phyloP scores from a whole-genome alignment of 53 echinoderm and acorn worm genomes.

The Mesocentrotus franciscanus region DNA sequence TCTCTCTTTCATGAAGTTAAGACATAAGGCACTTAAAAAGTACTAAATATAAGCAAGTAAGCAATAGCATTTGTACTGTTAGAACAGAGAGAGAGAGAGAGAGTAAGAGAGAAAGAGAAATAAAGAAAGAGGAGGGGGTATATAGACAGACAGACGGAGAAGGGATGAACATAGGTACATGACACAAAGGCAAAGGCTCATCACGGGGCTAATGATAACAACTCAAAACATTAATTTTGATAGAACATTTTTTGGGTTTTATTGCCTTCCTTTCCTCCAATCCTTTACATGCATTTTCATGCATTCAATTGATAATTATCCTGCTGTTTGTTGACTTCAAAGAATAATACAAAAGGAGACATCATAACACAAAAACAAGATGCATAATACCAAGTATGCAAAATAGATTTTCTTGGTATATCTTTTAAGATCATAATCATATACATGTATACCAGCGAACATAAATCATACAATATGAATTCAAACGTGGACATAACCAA shows the following conservation, averaged over 20 bases:
- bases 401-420: neutral
- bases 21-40: too few relatives aligned
- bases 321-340: neutral
- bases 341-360: conserved; percentile 37
- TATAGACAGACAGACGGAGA: neutral
- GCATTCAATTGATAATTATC: conserved; percentile 28
- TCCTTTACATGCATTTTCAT: conserved; percentile 8
- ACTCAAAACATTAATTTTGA: neutral
- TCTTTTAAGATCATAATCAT: neutral
- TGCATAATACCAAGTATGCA: conserved; percentile 16
- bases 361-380: neutral
- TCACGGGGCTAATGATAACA: neutral
- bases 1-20: too few relatives aligned
- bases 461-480: neutral
- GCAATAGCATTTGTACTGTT: too few relatives aligned
- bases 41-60: too few relatives aligned
- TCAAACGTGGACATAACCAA: neutral
- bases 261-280: conserved; percentile 33
- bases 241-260: conserved; percentile 30
- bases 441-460: neutral
- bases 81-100: neutral
- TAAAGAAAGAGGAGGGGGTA: neutral
- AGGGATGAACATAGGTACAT: neutral
- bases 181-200: neutral
- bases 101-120: neutral